Conservation (phyloP, 2,797 vertebrate genomes). For the Mastacembelus armatus region DNA sequence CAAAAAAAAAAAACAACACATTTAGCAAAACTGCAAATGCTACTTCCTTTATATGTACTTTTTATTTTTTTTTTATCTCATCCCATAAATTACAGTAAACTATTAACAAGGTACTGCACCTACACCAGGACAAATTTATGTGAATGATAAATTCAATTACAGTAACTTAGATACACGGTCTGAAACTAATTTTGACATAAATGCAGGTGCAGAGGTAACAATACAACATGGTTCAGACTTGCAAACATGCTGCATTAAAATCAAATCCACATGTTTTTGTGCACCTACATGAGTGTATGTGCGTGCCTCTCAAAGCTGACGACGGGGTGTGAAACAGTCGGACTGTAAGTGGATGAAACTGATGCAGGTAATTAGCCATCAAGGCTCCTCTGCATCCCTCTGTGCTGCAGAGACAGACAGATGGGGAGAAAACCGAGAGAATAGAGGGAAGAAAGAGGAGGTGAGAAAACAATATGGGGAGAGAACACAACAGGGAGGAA, state of each 20-base stretch:
- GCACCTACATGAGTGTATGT: neutral
- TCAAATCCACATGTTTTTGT: neutral
- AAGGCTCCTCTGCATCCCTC: constrained; percentile 18
- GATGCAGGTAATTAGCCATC: constrained; percentile 55
- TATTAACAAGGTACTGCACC: too few relatives aligned
- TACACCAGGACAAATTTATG: too few relatives aligned
- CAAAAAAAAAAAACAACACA: too few relatives aligned
- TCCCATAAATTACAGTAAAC: too few relatives aligned
- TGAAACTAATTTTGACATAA: too few relatives aligned
- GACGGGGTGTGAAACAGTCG: constrained; percentile 33
- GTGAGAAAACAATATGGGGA: neutral
- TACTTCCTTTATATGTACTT: too few relatives aligned
- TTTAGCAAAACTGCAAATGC: too few relatives aligned
- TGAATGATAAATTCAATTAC: too few relatives aligned
- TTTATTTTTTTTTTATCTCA: too few relatives aligned
- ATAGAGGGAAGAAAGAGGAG: neutral
- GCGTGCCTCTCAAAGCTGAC: neutral
- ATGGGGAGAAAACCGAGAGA: neutral
- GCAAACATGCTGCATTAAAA: neutral
- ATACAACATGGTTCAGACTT: too few relatives aligned
- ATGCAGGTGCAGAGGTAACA: too few relatives aligned
- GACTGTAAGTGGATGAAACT: constrained; percentile 48
- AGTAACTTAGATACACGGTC: too few relatives aligned
- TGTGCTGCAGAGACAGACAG: constrained; percentile 2
- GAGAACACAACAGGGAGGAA: neutral